phyloP scores from a whole-genome alignment of 2,888 invertebrate species.

The Unio pictorum region DNA sequence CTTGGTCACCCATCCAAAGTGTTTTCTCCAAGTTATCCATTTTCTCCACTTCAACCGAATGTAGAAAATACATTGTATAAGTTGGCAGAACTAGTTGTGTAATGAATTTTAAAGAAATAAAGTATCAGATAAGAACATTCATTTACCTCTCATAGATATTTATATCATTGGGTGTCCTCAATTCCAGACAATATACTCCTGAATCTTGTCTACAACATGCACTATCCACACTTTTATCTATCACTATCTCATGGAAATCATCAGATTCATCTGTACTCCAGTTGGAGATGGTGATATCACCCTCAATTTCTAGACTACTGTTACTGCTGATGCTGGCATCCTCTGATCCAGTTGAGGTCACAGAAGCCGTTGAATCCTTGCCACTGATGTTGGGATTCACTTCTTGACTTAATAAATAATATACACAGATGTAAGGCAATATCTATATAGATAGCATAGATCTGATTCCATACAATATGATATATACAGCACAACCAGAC shows the following conservation, averaged over 20 bases:
- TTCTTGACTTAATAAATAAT: conserved; percentile 40
- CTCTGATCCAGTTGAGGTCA: conserved; percentile 72
- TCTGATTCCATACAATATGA: too few relatives aligned
- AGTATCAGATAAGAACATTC: neutral
- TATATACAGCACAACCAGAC: too few relatives aligned
- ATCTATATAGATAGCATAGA: too few relatives aligned
- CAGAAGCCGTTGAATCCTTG: conserved; percentile 77
- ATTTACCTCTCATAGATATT: conserved; percentile 27
- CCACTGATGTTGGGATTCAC: conserved; percentile 66
- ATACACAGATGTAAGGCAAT: too few relatives aligned
- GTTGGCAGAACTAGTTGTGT: too few relatives aligned
- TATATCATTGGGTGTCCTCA: conserved; percentile 20
- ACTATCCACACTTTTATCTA: conserved; percentile 7
- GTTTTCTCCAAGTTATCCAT: too few relatives aligned
- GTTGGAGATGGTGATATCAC: conserved; percentile 18
- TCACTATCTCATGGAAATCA: neutral
- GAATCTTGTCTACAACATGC: conserved; percentile 5
- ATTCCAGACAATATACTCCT: conserved; percentile 25
- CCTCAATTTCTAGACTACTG: conserved; percentile 9
- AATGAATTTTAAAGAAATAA: neutral
- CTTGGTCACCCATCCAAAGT: too few relatives aligned
- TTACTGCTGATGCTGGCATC: conserved; percentile 69
- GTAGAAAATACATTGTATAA: too few relatives aligned
- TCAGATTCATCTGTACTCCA: conserved; percentile 13
- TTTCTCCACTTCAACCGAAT: too few relatives aligned